Conservation (phyloP, 2,797 vertebrate species). For the Buceros bicornis region DNA sequence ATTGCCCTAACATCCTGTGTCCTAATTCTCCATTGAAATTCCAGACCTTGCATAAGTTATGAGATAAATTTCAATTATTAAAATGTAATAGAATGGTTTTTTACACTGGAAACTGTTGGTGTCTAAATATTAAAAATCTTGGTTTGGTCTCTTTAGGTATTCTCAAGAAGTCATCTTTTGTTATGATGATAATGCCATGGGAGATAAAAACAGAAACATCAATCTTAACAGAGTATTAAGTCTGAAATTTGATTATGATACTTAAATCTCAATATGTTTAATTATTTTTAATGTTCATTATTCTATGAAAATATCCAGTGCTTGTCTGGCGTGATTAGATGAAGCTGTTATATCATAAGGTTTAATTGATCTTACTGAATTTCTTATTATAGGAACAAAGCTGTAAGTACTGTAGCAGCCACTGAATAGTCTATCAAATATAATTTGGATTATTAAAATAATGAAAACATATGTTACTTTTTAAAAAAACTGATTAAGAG, state of each 20-base stretch:
- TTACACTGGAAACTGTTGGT: background rate
- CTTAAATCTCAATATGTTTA: slow-evolving; percentile 20
- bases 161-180: background rate
- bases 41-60: background rate
- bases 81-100: background rate
- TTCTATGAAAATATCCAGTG: background rate
- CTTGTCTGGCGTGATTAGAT: slow-evolving; percentile 15
- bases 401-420: background rate
- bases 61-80: background rate
- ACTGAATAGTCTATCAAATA: background rate
- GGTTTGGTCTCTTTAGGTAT: background rate
- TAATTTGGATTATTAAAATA: slow-evolving; percentile 4
- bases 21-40: background rate
- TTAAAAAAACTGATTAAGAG: background rate
- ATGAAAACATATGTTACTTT: background rate
- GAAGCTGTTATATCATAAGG: background rate
- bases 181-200: background rate
- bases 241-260: slow-evolving; percentile 14
- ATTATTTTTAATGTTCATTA: slow-evolving; percentile 31
- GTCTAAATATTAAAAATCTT: background rate
- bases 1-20: background rate
- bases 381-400: background rate
- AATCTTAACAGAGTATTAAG: background rate
- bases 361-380: slow-evolving; percentile 22
- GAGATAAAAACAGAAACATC: slow-evolving; percentile 10